These are phyloP conservation scores for Amblyornis subalaris DNA, from an alignment of 2,113 vertebrate species.

Conservation along the genomic window DNA sequence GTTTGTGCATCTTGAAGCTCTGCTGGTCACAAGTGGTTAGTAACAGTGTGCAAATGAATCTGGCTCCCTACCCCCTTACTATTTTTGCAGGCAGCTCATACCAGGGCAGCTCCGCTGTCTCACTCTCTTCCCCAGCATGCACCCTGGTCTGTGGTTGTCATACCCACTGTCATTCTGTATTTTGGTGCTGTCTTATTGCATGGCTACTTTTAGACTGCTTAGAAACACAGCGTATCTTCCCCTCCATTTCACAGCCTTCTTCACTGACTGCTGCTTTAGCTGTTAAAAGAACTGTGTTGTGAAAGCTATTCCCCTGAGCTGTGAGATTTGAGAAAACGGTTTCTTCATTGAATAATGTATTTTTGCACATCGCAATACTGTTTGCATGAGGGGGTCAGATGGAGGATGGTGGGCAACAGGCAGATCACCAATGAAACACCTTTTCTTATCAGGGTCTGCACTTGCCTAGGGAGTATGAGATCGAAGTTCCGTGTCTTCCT, in stretches of 20 bases:
- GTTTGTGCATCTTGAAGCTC: background rate
- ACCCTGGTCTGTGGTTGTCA: background rate
- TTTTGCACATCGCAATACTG: background rate
- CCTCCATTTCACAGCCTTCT: background rate
- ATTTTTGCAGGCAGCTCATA: background rate
- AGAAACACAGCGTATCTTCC: background rate
- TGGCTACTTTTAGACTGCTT: background rate
- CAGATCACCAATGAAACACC: accelerated
- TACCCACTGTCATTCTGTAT: background rate
- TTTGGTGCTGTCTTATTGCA: background rate
- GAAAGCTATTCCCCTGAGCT: background rate
- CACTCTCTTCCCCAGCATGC: background rate
- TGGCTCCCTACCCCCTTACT: background rate
- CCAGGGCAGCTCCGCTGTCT: background rate
- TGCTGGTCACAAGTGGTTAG: conserved; percentile 6
- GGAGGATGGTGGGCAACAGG: background rate
- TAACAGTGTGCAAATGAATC: background rate
- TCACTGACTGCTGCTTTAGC: background rate
- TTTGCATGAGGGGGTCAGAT: background rate
- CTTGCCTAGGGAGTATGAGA: background rate
- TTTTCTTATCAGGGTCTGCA: background rate
- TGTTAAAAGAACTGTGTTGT: background rate
- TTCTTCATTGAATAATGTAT: background rate
- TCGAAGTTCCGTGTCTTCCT: accelerated
- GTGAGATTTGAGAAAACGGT: background rate